Conservation (phyloP, 1,140 invertebrate species). For the Trissolcus basalis region DNA sequence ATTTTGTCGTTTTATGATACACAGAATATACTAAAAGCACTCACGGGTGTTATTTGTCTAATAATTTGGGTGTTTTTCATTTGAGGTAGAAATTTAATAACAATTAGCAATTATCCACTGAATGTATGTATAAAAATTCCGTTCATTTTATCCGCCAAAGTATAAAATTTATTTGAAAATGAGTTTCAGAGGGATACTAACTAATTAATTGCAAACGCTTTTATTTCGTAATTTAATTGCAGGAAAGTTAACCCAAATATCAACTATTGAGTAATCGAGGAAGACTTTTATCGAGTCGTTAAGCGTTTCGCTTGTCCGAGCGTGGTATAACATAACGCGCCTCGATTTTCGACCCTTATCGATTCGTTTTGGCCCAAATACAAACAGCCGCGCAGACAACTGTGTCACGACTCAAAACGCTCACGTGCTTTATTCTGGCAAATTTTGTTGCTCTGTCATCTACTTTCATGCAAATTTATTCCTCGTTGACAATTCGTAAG, state of each 20-base stretch:
- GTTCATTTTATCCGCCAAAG: no score
- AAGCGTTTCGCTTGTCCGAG: conserved; percentile 27
- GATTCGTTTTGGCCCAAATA: conserved; percentile 54
- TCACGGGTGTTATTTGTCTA: no score
- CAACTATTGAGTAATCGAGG: no score
- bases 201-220: neutral
- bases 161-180: no score
- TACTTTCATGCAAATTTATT: conserved; percentile 40
- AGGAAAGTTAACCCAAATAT: no score
- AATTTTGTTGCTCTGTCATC: conserved; percentile 24
- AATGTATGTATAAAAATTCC: no score
- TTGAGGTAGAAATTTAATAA: no score
- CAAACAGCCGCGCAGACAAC: conserved; percentile 32
- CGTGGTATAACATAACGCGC: conserved; percentile 32
- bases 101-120: no score
- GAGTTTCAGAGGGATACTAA: no score
- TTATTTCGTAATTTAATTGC: neutral
- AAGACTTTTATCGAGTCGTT: conserved; percentile 29
- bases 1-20: no score
- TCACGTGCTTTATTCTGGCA: conserved; percentile 36
- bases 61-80: no score
- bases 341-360: conserved; percentile 53
- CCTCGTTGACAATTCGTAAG: conserved; percentile 2
- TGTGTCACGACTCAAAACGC: conserved; percentile 42
- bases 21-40: no score